Evolutionary conservation across 2,113 vertebrate species (phyloP).

Genomic region (Pristiophorus japonicus): DNA sequence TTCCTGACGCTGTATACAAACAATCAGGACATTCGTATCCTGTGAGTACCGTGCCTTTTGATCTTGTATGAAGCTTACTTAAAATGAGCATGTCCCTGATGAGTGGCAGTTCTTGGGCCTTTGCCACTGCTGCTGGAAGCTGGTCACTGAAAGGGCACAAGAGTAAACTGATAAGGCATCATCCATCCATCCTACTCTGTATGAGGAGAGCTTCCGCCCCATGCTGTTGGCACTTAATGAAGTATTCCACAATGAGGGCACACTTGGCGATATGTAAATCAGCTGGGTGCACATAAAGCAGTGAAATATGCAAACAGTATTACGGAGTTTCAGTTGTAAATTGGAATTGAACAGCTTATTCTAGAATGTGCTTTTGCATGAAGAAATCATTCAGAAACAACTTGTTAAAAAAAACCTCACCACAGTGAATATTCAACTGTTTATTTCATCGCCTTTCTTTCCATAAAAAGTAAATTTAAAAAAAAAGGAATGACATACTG

Average conservation of each 20-base stretch:
- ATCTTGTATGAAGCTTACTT: background rate
- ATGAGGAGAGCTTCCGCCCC: background rate
- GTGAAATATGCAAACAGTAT: background rate
- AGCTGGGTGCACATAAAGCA: background rate
- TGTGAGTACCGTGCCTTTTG: background rate
- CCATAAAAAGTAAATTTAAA: background rate
- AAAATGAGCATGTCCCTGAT: no score
- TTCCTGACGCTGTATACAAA: background rate
- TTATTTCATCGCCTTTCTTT: constrained; percentile 2
- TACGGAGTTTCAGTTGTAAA: background rate
- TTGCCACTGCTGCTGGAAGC: background rate
- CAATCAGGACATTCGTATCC: background rate
- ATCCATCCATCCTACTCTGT: background rate
- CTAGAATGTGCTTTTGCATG: background rate
- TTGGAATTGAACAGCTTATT: constrained; percentile 12
- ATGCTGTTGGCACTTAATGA: background rate
- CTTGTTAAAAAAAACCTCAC: background rate
- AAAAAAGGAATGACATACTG: background rate
- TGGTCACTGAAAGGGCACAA: background rate
- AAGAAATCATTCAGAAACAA: background rate
- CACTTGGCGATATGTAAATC: background rate
- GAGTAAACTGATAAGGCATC: background rate
- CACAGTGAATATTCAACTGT: constrained; percentile 28
- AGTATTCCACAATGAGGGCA: background rate
- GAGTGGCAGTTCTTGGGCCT: background rate